Evolutionary conservation across 1,140 invertebrate species (phyloP), one percentile per base, ranked within the genome.

Genomic region (Chionoecetes opilio): DNA sequence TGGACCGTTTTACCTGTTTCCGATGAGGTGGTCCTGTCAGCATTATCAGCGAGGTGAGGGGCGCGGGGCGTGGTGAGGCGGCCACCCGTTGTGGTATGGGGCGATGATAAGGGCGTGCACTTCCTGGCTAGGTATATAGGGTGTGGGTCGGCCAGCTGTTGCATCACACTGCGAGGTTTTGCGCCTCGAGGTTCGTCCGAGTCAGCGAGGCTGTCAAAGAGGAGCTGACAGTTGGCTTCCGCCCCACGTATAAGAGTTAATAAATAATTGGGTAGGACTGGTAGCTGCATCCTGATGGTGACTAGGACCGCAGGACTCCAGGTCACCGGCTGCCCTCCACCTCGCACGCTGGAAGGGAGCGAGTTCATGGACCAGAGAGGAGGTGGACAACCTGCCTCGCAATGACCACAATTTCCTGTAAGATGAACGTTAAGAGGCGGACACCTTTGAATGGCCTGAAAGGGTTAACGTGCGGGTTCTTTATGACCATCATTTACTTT

Each of bases 151-250:
- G 63, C 63, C 63, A 75, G 63, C 11, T 75, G 63, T 75, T 75
- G 63, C 63, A n/a, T 53, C 46, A n/a, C 21, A 75, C 26, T 11
- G 1, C 11, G 21, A 2, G 26, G 63, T n/a, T n/a, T 75, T 75
- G 63, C n/a, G 63, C 63, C 63, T 75, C 21, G 63, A 75, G n/a
- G 63, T 75, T 75, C n/a, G 63, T 75, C 63, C 63, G n/a, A 75
- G 63, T 75, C 63, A 75, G n/a, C 63, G 63, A n/a, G 63, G 63
- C 63, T 75, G 63, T 75, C 63, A 75, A 75, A 75, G 63, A 75
- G n/a, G n/a, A 21, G 63, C 63, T 75, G 63, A 75, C 63, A 75
- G 63, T 75, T 75, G 63, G 63, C 63, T 75, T 75, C 63, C 63
- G 63, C 63, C 63, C 63, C 63, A n/a, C 63, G 63, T 17, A 26